These are phyloP conservation scores for Sparidentex hasta DNA, from an alignment of 2,797 vertebrate genomes.

Conservation along the genomic window DNA sequence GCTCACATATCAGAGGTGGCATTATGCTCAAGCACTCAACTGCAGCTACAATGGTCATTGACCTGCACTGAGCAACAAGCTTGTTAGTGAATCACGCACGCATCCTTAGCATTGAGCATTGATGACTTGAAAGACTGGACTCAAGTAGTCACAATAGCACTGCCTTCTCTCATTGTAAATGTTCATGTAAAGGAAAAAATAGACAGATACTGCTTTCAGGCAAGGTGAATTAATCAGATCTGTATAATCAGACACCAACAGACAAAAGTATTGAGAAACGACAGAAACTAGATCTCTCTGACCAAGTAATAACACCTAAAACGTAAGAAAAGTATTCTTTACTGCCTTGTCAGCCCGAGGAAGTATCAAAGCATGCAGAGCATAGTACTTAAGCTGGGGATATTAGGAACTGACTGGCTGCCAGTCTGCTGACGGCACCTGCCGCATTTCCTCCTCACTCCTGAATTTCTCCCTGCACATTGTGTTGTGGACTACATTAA, in stretches of 20 bases:
- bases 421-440: conserved; percentile 46
- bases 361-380: conserved; percentile 1
- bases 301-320: neutral
- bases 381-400: neutral
- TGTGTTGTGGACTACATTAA: conserved; percentile 67
- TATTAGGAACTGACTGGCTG: conserved; percentile 18
- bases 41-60: conserved; percentile 60
- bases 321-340: neutral
- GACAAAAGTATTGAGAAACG: neutral
- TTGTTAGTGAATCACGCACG: conserved; percentile 43
- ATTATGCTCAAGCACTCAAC: conserved; percentile 69
- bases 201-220: neutral
- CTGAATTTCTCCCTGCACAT: conserved; percentile 69
- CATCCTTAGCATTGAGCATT: conserved; percentile 34
- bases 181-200: conserved; percentile 3
- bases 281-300: no score
- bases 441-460: conserved; percentile 40
- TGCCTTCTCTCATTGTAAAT: neutral
- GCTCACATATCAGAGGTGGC: conserved; percentile 54
- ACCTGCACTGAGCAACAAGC: conserved; percentile 48
- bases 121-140: neutral
- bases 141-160: neutral
- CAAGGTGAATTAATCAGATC: neutral
- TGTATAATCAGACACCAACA: neutral
- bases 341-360: neutral